These are phyloP conservation scores for Drosophila conformis DNA, from an alignment of 2,888 invertebrate genomes.

Conservation along the genomic window DNA sequence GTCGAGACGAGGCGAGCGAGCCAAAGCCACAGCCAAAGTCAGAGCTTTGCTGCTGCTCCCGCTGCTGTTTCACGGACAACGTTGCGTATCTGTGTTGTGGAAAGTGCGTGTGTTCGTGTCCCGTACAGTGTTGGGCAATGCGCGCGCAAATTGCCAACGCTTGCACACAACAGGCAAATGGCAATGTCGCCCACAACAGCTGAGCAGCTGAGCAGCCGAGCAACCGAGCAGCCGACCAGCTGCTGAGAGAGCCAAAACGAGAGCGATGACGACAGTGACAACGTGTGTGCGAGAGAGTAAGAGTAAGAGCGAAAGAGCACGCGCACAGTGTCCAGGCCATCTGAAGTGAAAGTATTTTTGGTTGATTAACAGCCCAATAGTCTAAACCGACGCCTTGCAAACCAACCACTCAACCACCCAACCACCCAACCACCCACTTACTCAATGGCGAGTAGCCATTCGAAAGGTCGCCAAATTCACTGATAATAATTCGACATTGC, in stretches of 20 bases:
- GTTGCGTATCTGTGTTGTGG: constrained; percentile 65
- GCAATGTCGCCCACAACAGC: constrained; percentile 67
- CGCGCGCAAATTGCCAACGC: constrained; percentile 74
- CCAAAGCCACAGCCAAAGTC: constrained; percentile 26
- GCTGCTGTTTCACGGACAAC: constrained; percentile 50
- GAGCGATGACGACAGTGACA: constrained; percentile 7
- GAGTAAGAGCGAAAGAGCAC: constrained; percentile 46
- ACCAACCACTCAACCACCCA: constrained; percentile 1
- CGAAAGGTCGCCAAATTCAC: constrained; percentile 74
- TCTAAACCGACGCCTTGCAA: not conserved
- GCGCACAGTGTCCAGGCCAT: constrained; percentile 34
- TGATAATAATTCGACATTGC: constrained; percentile 62
- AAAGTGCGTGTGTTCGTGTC: constrained; percentile 55
- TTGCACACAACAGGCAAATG: constrained; percentile 70
- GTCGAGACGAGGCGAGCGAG: constrained; percentile 26
- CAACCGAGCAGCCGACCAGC: constrained; percentile 68
- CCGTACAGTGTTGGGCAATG: constrained; percentile 64
- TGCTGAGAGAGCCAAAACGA: constrained; percentile 34
- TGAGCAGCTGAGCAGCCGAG: constrained; percentile 63
- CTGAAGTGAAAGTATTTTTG: constrained; percentile 74
- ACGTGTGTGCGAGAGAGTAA: not conserved
- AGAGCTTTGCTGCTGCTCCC: constrained; percentile 52
- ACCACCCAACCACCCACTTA: constrained; percentile 26
- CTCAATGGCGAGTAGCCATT: constrained; percentile 22
- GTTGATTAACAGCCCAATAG: constrained; percentile 66